Evolutionary conservation across 2,797 vertebrate species (phyloP).

Genomic region (Micrastur ruficollis): DNA sequence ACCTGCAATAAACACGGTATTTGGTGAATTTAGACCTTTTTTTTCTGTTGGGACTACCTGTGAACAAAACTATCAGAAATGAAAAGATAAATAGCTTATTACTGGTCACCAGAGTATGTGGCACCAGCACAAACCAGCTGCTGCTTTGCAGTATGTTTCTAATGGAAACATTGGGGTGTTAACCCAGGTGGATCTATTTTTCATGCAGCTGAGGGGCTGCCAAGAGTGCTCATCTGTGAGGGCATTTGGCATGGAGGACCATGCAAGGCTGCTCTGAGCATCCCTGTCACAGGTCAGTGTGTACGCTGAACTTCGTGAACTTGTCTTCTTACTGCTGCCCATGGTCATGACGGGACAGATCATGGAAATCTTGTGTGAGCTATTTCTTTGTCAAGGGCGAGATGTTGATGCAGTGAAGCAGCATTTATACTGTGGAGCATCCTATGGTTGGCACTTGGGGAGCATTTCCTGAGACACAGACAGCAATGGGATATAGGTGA

Average conservation of each 20-base stretch:
- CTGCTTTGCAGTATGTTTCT: not conserved
- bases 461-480: not conserved
- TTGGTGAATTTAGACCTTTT: not conserved
- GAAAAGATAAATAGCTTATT: not conserved
- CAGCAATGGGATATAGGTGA: not conserved
- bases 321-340: not conserved
- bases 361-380: not conserved
- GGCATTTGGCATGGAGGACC: not conserved
- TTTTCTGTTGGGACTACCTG: not conserved
- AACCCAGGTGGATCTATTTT: not conserved
- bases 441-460: not conserved
- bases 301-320: fast-evolving
- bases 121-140: not conserved
- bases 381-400: not conserved
- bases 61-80: not conserved
- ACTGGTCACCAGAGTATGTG: not conserved
- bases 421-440: not conserved
- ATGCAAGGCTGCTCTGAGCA: not conserved
- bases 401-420: not conserved
- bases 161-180: fast-evolving
- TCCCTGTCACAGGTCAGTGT: fast-evolving
- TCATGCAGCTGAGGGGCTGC: not conserved
- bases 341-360: not conserved
- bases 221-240: not conserved
- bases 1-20: not conserved